These are phyloP conservation scores for Psophia crepitans DNA, from an alignment of 2,113 vertebrate genomes.

Conservation along the genomic window DNA sequence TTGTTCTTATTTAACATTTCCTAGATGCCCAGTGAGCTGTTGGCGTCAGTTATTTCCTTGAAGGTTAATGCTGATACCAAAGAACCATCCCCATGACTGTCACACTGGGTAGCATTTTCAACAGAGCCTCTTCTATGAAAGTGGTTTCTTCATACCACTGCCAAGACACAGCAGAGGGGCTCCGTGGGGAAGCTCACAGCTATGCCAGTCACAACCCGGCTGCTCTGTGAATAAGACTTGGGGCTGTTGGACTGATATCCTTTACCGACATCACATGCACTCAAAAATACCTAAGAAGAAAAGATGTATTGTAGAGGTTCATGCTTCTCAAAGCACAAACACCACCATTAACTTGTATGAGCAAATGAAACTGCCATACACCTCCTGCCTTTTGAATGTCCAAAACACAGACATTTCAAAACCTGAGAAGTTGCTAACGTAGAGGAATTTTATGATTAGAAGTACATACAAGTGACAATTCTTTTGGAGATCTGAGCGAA, in stretches of 20 bases:
- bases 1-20: not conserved
- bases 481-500: not conserved
- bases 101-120: not conserved
- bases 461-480: not conserved
- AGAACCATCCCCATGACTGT: not conserved
- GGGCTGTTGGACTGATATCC: not conserved
- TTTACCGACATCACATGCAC: not conserved
- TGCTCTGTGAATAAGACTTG: not conserved
- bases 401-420: not conserved
- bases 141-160: not conserved
- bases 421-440: rapidly evolving
- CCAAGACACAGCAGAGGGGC: not conserved
- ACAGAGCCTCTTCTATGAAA: not conserved
- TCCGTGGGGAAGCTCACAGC: not conserved
- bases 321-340: not conserved
- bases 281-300: not conserved
- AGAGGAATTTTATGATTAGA: not conserved
- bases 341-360: not conserved
- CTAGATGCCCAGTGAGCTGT: not conserved
- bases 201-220: not conserved
- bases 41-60: not conserved
- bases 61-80: not conserved
- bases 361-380: not conserved
- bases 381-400: not conserved
- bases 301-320: not conserved